phyloP scores from a whole-genome alignment of 1,140 invertebrate genomes.

The Mizuhopecten yessoensis region DNA sequence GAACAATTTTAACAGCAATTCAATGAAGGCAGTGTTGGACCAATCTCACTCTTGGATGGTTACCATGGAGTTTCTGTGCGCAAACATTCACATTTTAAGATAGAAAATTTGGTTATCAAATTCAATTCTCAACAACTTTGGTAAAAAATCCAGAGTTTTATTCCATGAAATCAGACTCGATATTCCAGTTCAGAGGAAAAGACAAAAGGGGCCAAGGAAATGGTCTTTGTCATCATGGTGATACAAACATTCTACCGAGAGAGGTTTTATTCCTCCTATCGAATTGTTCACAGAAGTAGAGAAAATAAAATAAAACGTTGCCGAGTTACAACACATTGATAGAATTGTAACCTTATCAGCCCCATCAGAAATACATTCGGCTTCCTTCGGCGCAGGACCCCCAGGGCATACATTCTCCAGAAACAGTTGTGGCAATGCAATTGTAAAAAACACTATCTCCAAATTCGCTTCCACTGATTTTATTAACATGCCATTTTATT shows the following conservation, averaged over 20 bases:
- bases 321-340: not conserved
- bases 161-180: not conserved
- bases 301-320: not conserved
- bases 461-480: not conserved
- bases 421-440: not conserved
- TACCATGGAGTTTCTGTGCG: not conserved
- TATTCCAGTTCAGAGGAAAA: not conserved
- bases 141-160: not conserved
- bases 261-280: not conserved
- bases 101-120: constrained; percentile 5
- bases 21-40: not conserved
- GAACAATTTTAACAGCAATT: not conserved
- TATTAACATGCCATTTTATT: not conserved
- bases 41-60: not conserved
- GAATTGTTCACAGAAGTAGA: not conserved
- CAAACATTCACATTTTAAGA: constrained; percentile 19
- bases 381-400: not conserved
- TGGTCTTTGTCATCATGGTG: not conserved
- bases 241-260: not conserved
- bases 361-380: not conserved
- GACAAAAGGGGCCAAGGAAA: not conserved
- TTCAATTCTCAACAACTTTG: not conserved
- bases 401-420: not conserved
- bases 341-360: not conserved
- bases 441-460: not conserved